These are phyloP conservation scores for Thrips palmi DNA, from an alignment of 1,140 invertebrate genomes.

Conservation along the genomic window DNA sequence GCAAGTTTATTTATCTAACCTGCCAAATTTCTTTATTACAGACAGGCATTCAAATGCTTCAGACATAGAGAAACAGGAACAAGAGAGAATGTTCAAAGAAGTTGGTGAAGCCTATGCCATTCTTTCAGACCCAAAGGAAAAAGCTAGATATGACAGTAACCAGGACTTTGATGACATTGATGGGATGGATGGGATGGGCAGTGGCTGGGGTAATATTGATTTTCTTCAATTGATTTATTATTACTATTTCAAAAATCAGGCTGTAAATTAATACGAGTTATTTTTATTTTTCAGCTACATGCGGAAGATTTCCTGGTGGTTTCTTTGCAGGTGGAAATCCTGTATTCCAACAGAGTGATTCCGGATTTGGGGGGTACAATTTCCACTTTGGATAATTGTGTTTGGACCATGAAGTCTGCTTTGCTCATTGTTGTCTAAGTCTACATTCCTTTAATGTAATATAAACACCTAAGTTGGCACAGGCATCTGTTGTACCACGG, in stretches of 20 bases:
- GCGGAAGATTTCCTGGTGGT: no score
- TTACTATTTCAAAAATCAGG: not conserved
- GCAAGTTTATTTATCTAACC: no score
- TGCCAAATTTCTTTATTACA: constrained; percentile 21
- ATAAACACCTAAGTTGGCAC: no score
- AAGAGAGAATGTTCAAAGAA: constrained; percentile 94
- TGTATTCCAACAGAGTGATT: no score
- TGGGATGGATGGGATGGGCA: constrained; percentile 22
- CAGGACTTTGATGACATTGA: constrained; percentile 65
- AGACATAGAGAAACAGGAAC: constrained; percentile 64
- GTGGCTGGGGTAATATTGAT: constrained; percentile 4
- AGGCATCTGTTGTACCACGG: no score
- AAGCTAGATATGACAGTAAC: constrained; percentile 79
- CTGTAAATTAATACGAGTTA: constrained; percentile 2
- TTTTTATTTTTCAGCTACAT: constrained; percentile 9
- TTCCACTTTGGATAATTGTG: no score
- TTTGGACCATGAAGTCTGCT: no score
- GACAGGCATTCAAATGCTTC: constrained; percentile 79
- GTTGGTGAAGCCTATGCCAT: constrained; percentile 92
- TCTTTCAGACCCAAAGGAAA: constrained; percentile 82
- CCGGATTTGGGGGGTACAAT: no score
- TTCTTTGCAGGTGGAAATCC: no score
- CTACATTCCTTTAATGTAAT: no score
- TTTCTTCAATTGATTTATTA: constrained; percentile 8
- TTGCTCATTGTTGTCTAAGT: no score